Conservation (phyloP, 1,140 invertebrate genomes). For the Ceratosolen fusciceps region DNA sequence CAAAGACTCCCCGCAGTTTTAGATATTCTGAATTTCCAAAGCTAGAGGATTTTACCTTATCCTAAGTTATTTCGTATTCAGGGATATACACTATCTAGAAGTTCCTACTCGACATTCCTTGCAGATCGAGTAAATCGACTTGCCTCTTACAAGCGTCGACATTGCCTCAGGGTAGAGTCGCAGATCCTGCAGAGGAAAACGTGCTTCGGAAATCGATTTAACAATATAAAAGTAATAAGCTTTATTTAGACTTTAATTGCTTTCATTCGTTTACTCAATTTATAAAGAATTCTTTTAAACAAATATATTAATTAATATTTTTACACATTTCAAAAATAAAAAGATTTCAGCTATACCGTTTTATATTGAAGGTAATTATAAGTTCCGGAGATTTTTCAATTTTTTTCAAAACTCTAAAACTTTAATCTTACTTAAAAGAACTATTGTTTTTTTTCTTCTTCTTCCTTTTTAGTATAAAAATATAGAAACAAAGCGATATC, state of each 20-base stretch:
- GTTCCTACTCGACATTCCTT: slow-evolving; percentile 64
- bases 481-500: too few species aligned
- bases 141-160: background rate
- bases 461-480: too few species aligned
- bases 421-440: too few species aligned
- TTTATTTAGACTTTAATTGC: background rate
- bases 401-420: too few species aligned
- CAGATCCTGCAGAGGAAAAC: background rate
- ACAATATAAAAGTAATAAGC: background rate
- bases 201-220: background rate
- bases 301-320: too few species aligned
- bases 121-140: slow-evolving; percentile 61
- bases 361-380: too few species aligned
- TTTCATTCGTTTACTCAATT: too few species aligned
- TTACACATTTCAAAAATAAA: too few species aligned
- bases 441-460: too few species aligned
- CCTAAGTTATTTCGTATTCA: slow-evolving; percentile 63
- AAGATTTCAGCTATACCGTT: too few species aligned
- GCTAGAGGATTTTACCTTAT: slow-evolving; percentile 60
- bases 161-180: background rate
- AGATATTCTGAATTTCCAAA: slow-evolving; percentile 63
- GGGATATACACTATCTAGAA: slow-evolving; percentile 60
- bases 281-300: too few species aligned
- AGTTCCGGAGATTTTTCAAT: too few species aligned
- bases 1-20: background rate